phyloP scores from a whole-genome alignment of 2,797 vertebrate genomes.

The Cyprinodon diabolis region DNA sequence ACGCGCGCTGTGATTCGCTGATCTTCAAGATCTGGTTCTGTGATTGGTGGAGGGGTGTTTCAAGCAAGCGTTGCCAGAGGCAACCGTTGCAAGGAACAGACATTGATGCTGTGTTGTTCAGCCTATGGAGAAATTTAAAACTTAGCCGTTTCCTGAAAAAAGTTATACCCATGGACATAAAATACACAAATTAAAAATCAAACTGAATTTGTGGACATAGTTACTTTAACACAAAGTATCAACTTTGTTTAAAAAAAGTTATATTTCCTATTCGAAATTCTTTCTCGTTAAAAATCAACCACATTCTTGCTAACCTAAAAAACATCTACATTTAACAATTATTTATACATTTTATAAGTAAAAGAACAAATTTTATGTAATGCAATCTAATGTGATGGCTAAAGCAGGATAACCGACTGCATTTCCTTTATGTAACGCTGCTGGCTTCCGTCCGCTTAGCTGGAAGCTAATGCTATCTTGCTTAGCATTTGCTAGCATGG shows the following conservation, averaged over 20 bases:
- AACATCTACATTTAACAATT: not conserved
- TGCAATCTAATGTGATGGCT: not conserved
- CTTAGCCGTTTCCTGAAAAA: not conserved
- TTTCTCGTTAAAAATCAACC: not conserved
- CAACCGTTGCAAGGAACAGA: conserved; percentile 31
- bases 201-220: not conserved
- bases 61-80: conserved; percentile 46
- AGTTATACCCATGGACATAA: not conserved
- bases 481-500: conserved; percentile 19
- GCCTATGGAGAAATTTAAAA: not conserved
- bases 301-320: not conserved
- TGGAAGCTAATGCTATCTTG: conserved; percentile 27
- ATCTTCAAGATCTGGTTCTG: conserved; percentile 68
- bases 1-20: conserved; percentile 75
- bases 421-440: not conserved
- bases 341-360: not conserved
- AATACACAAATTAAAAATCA: not conserved
- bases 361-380: not conserved
- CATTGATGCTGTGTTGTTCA: not conserved
- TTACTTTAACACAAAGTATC: not conserved
- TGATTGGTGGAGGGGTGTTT: conserved; percentile 66
- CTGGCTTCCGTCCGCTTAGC: not conserved
- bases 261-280: too few species aligned
- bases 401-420: not conserved
- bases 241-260: too few species aligned